A percentile compares a stretch with the other conserved stretches of the same genome.
Conservation (phyloP, 1,140 invertebrate genomes). For the Pollicipes pollicipes region DNA sequence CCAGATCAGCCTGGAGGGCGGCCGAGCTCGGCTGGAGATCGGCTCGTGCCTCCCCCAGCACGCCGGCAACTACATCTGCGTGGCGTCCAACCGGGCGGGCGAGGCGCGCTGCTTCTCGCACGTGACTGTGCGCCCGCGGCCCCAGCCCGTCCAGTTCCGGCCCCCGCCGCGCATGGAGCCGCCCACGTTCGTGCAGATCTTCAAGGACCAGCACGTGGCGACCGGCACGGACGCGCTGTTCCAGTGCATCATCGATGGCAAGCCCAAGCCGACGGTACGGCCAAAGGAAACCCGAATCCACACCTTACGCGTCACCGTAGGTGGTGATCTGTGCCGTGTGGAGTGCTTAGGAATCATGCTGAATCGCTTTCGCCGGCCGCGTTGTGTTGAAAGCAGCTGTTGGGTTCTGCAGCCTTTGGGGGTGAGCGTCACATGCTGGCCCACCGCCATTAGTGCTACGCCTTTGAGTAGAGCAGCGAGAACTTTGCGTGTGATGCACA, state of each 20-base stretch:
- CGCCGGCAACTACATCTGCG: constrained; percentile 55
- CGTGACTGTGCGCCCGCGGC: constrained; percentile 31
- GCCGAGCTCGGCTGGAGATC: not conserved
- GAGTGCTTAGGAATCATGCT: too few relatives aligned
- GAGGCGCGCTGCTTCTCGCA: constrained; percentile 63
- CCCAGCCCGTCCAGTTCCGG: constrained; percentile 24
- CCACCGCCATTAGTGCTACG: too few relatives aligned
- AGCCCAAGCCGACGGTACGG: constrained; percentile 49
- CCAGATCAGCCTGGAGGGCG: not conserved
- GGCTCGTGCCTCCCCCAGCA: constrained; percentile 30
- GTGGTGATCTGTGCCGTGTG: too few relatives aligned
- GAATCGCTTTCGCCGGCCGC: too few relatives aligned
- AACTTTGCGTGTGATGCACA: too few relatives aligned
- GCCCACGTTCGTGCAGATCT: constrained; percentile 45
- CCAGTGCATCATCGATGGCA: constrained; percentile 48
- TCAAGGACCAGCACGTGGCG: constrained; percentile 34
- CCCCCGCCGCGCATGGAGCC: constrained; percentile 37
- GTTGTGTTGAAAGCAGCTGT: too few relatives aligned
- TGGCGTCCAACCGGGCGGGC: constrained; percentile 49
- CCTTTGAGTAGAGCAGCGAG: too few relatives aligned
- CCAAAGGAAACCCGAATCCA: too few relatives aligned
- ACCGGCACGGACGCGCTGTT: constrained; percentile 43
- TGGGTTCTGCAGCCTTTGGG: too few relatives aligned
- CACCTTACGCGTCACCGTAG: too few relatives aligned
- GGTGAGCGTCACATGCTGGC: too few relatives aligned